A percentile compares a stretch with the other conserved stretches of the same genome.
phyloP scores from a whole-genome alignment of 2,888 invertebrate species.

The Busseola fusca region DNA sequence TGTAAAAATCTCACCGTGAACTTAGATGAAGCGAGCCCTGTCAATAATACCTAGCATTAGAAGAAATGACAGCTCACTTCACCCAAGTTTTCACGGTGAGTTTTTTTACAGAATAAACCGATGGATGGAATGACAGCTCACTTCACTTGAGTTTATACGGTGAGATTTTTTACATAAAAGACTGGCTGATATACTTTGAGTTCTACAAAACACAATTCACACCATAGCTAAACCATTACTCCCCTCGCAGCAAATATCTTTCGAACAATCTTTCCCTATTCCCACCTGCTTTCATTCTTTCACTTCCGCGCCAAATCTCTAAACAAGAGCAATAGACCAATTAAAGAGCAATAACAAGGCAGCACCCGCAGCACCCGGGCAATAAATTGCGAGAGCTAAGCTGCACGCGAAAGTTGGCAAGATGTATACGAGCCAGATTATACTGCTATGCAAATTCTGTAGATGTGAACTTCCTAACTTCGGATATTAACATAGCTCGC shows the following conservation, averaged over 20 bases:
- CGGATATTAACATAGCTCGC: constrained; percentile 53
- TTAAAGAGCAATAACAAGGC: constrained; percentile 54
- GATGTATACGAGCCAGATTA: constrained; percentile 57
- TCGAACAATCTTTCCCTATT: not conserved
- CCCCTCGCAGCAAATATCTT: constrained; percentile 2
- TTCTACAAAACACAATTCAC: not conserved
- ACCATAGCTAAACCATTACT: not conserved
- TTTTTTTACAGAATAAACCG: no score
- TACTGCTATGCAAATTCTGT: constrained; percentile 63
- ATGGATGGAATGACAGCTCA: not conserved
- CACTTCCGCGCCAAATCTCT: constrained; percentile 56
- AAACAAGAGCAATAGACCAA: constrained; percentile 57
- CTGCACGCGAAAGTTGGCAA: constrained; percentile 54
- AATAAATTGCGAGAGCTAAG: constrained; percentile 57
- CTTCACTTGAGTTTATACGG: not conserved
- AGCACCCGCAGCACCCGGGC: constrained; percentile 34
- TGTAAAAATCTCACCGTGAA: not conserved
- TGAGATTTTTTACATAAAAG: not conserved
- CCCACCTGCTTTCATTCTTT: constrained; percentile 25
- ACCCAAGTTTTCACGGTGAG: not conserved
- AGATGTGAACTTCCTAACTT: constrained; percentile 64
- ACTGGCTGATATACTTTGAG: not conserved
- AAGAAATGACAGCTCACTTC: not conserved
- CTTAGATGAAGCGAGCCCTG: not conserved
- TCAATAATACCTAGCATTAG: not conserved